Conservation (phyloP, 2,113 vertebrate genomes). For the Callipepla squamata region DNA sequence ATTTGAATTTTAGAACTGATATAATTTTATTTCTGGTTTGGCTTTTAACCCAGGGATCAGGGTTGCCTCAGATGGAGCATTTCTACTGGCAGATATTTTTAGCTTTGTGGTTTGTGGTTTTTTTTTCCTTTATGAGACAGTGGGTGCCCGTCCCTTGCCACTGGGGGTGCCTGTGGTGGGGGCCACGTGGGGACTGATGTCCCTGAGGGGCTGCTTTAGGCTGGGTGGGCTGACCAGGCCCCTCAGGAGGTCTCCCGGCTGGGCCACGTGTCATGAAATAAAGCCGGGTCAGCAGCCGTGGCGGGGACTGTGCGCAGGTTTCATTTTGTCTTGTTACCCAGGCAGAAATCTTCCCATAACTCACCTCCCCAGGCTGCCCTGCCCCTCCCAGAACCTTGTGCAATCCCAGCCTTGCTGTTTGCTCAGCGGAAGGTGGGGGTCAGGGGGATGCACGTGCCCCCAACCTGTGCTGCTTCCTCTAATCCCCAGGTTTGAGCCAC, state of each 20-base stretch:
- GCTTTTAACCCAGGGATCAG: slow-evolving; percentile 11
- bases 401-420: not conserved
- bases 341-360: slow-evolving; percentile 1
- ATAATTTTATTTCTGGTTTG: slow-evolving; percentile 14
- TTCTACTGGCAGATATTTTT: slow-evolving; percentile 16
- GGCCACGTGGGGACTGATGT: fast-evolving
- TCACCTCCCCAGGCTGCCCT: not conserved
- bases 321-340: not conserved
- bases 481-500: not conserved
- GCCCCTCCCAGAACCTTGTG: not conserved
- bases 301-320: fast-evolving
- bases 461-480: not conserved
- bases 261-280: slow-evolving; percentile 20
- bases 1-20: not conserved
- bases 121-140: not conserved
- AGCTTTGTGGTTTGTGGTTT: not conserved
- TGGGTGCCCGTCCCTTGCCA: not conserved
- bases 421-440: not conserved
- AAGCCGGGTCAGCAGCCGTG: not conserved
- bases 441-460: not conserved
- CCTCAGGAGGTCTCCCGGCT: not conserved
- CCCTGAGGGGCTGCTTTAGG: not conserved
- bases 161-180: fast-evolving
- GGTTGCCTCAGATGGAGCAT: not conserved
- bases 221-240: not conserved